phyloP scores from a whole-genome alignment of 2,113 vertebrate species.

The Antigone vipio region DNA sequence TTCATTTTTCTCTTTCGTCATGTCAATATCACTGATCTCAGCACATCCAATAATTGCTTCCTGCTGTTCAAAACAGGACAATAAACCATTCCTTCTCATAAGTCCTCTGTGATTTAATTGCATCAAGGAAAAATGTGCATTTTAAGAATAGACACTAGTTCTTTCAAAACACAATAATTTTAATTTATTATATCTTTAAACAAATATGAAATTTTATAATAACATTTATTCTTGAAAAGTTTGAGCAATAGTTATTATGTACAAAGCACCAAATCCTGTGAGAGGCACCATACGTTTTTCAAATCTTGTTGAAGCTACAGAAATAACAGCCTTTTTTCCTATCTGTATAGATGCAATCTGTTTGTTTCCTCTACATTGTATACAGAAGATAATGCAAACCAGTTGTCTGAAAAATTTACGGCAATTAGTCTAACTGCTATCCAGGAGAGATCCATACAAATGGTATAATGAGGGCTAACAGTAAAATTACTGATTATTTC shows the following conservation, averaged over 20 bases:
- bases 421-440: slow-evolving; percentile 12
- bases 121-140: neutral
- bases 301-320: neutral
- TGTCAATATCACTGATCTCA: neutral
- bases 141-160: neutral
- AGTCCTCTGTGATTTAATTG: neutral
- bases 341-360: neutral
- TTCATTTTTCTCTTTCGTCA: neutral
- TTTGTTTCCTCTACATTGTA: neutral
- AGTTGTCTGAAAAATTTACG: neutral
- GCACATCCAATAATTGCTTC: neutral
- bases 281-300: neutral
- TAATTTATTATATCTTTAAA: neutral
- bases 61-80: neutral
- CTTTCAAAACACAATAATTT: neutral
- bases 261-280: neutral
- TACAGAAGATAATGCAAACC: neutral
- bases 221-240: neutral
- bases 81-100: neutral
- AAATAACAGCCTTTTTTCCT: neutral
- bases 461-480: neutral
- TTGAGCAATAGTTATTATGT: neutral
- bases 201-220: neutral
- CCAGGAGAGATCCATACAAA: neutral
- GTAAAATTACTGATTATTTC: neutral